These are phyloP conservation scores for Spodoptera exigua DNA, from an alignment of 2,888 invertebrate species.

Conservation along the genomic window DNA sequence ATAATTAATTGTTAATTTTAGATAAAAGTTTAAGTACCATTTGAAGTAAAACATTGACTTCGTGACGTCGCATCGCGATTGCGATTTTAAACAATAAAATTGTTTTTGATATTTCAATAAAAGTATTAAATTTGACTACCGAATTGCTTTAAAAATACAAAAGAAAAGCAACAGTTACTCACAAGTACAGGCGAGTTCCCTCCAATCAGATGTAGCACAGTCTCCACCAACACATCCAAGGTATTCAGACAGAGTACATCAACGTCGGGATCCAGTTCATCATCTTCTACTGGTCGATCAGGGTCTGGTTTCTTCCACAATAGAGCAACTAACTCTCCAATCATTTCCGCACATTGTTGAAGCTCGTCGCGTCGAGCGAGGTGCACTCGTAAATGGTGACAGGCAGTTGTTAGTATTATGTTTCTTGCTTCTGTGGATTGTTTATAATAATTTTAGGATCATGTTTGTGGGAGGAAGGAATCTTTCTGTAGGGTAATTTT, in stretches of 20 bases:
- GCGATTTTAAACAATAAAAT: too few relatives aligned
- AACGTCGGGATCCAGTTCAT: slow-evolving; percentile 91
- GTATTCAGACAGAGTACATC: slow-evolving; percentile 95
- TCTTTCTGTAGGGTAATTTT: too few relatives aligned
- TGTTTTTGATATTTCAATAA: too few relatives aligned
- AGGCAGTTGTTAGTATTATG: slow-evolving; percentile 94
- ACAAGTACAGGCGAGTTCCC: slow-evolving; percentile 92
- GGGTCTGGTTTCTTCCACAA: slow-evolving; percentile 87
- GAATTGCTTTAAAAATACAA: too few relatives aligned
- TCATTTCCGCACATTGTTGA: slow-evolving; percentile 94
- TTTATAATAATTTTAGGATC: too few relatives aligned
- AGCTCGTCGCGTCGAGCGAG: slow-evolving; percentile 95
- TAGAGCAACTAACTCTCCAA: slow-evolving; percentile 94
- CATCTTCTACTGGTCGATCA: slow-evolving; percentile 80
- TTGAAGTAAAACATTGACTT: too few relatives aligned
- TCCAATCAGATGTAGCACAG: slow-evolving; percentile 94
- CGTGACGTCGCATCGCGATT: too few relatives aligned
- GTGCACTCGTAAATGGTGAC: slow-evolving; percentile 95
- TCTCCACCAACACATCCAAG: slow-evolving; percentile 95
- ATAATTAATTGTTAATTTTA: too few relatives aligned
- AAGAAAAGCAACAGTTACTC: slow-evolving; percentile 46
- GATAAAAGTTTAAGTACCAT: too few relatives aligned
- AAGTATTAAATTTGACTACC: too few relatives aligned
- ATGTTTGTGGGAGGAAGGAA: too few relatives aligned
- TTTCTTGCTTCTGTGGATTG: slow-evolving; percentile 94